Evolutionary conservation across 1,140 invertebrate species (phyloP).

Genomic region (Diachasma alloeum): DNA sequence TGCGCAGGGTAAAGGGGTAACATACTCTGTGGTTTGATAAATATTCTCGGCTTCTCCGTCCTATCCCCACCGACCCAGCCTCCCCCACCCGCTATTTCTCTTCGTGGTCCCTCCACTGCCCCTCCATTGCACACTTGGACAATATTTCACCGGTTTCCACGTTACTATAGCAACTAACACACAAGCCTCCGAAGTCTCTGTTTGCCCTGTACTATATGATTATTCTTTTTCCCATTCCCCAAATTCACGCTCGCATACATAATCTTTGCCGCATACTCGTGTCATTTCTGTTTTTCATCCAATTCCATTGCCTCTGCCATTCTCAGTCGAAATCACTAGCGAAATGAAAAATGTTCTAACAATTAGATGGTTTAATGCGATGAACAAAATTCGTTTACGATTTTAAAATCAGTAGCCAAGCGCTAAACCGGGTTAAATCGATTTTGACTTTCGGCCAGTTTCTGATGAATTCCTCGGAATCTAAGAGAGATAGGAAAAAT

Average conservation of each 20-base stretch:
- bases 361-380: too few species aligned
- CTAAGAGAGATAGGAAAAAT: too few species aligned
- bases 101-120: neutral
- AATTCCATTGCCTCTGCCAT: too few species aligned
- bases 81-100: neutral
- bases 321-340: too few species aligned
- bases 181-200: slow-evolving; percentile 44
- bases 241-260: neutral
- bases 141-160: slow-evolving; percentile 56
- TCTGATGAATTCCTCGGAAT: too few species aligned
- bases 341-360: too few species aligned
- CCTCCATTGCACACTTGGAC: slow-evolving; percentile 42
- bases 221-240: neutral
- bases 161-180: slow-evolving; percentile 53
- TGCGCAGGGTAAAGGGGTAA: neutral
- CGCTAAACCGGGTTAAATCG: too few species aligned
- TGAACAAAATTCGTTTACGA: too few species aligned
- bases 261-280: neutral
- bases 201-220: slow-evolving; percentile 23
- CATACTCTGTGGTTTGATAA: neutral
- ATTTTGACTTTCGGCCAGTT: too few species aligned
- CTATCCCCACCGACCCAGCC: slow-evolving; percentile 2
- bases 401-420: too few species aligned
- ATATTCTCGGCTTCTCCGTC: slow-evolving; percentile 2
- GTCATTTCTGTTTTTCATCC: too few species aligned